Base-by-base conservation (phyloP, 2,113 vertebrate species). In the Siphamia tubifer region DNA sequence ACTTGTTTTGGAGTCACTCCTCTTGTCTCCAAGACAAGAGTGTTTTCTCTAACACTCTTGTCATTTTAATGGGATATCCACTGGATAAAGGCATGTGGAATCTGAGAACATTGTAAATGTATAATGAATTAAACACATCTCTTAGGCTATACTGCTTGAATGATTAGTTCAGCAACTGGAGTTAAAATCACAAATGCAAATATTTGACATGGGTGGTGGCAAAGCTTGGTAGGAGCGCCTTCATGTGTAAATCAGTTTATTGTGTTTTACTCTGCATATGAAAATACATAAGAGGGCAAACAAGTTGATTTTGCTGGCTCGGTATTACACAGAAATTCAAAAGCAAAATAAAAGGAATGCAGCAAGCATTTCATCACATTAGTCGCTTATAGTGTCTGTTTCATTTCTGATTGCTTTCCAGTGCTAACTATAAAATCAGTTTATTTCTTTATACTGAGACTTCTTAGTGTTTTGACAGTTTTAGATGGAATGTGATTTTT, bases 221-320 rank as follows among this genome's bases (percentile, higher is more conserved):
- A 82, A 78, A 35, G 36, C 63, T 32, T 84, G 79, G 57, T 65
- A 48, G 52, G 67, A 28, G 80, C 60, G 65, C 66, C 83, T 68
- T 85, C 62, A 65, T 55, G 54, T 74, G 45, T 85, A 70, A 48
- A 27, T 17, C 45, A 61, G 20, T 40, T 38, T 68, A 47, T 24
- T 27, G 27, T 55, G 43, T 53, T 60, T 85, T 39, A 30, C 48
- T 44, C 69, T 80, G 78, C 47, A 52, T 66, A 19, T 44, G n/a
- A 70, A 76, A 54, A 58, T 49, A 64, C 17, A 60, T 81, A n/a
- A n/a, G 51, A 66, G 43, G 70, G 55, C 64, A 61, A 52, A 34
- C 30, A 15, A 20, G n/a, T 13, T 54, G 69, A 66, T 67, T 86
- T 62, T 79, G 56, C 60, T 87, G 15, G 48, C 65, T 74, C 83